Evolutionary conservation across 2,797 vertebrate species (phyloP).

Genomic region (Cyprinella venusta): DNA sequence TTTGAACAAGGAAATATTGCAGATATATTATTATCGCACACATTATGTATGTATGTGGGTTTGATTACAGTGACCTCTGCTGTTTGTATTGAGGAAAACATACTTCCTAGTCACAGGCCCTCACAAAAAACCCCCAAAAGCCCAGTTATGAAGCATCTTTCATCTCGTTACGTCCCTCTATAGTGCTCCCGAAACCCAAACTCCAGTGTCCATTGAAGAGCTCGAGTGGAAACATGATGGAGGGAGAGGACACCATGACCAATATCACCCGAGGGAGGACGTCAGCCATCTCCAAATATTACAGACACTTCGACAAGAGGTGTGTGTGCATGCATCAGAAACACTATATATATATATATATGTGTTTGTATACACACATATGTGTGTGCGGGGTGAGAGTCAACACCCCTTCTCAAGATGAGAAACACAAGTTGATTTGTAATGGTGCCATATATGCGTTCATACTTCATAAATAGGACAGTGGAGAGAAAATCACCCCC

Average conservation of each 20-base stretch:
- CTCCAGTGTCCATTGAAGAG: not conserved
- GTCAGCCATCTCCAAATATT: not conserved
- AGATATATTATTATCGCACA: not conserved
- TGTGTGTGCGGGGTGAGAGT: too few species aligned
- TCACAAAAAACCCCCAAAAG: not conserved
- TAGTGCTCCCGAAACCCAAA: conserved; percentile 29
- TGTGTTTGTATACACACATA: too few species aligned
- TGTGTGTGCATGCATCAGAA: not conserved
- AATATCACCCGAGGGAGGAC: not conserved
- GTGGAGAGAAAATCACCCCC: not conserved
- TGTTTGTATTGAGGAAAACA: not conserved
- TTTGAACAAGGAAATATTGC: not conserved
- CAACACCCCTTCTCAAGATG: not conserved
- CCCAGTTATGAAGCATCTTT: not conserved
- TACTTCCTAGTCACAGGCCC: not conserved
- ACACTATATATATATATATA: too few species aligned
- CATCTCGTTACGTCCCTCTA: not conserved
- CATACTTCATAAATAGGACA: conserved; percentile 19
- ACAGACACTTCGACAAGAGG: conserved; percentile 6
- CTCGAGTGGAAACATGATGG: not conserved
- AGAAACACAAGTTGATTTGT: not conserved
- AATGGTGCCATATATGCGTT: not conserved
- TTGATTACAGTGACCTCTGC: conserved; percentile 4
- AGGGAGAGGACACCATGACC: not conserved
- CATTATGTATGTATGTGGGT: not conserved